These are phyloP conservation scores for Phalloptychus januarius DNA, from an alignment of 2,797 vertebrate species.

Conservation along the genomic window DNA sequence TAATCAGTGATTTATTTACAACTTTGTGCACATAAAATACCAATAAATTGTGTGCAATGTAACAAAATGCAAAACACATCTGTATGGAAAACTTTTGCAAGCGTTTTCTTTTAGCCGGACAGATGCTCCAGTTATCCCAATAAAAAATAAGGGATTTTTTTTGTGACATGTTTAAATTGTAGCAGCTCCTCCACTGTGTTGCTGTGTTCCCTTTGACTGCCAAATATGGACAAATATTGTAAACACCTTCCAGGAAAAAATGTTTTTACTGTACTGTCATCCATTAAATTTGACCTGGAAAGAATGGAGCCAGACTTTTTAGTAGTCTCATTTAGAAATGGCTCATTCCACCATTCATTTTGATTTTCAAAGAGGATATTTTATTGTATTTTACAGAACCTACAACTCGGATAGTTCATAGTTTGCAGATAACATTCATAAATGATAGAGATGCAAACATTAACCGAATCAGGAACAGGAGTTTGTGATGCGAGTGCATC, in stretches of 20 bases:
- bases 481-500: neutral
- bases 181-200: neutral
- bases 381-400: neutral
- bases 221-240: neutral
- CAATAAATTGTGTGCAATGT: neutral
- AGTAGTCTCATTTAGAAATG: neutral
- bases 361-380: neutral
- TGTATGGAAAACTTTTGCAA: neutral
- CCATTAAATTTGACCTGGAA: neutral
- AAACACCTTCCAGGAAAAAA: neutral
- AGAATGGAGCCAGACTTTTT: neutral
- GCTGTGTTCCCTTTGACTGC: neutral
- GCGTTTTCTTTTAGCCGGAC: conserved; percentile 11
- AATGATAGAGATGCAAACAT: neutral
- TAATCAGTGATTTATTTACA: neutral
- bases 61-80: neutral
- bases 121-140: conserved; percentile 25
- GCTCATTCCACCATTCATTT: neutral
- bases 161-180: neutral
- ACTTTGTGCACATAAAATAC: neutral
- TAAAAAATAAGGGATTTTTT: neutral
- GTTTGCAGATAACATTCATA: neutral
- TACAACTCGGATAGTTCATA: neutral
- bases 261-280: neutral
- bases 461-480: neutral